Base-by-base conservation (phyloP, 2,888 invertebrate species). In the Buathra laborator region DNA sequence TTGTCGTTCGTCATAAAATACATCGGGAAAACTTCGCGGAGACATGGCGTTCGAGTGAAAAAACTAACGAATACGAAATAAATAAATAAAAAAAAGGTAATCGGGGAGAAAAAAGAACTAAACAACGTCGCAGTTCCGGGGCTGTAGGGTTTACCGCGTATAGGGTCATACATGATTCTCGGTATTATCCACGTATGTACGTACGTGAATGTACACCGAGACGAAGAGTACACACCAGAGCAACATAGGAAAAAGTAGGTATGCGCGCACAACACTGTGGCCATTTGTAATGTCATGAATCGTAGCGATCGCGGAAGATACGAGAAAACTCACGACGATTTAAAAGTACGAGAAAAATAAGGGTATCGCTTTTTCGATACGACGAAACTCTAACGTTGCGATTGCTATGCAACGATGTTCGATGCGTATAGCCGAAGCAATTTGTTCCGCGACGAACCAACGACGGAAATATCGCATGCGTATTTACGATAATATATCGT, bases 201-300 rank as follows among this genome's bases (percentile, higher is more conserved):
- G 66, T 43, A 29, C 24, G 46, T 43, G n/a, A 19, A 59, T 59
- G 44, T 3, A 10, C 43, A n/a, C 59, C 43, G 24, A 59, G 56
- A 72, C 43, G 44, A 59, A 72, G 5, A 24, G n/a, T 56, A 51
- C n/a, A 12, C 59, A 9, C n/a, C 29, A 44, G n/a, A 59, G 24
- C 24, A 59, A 5, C 37, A 37, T 37, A 9, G 19, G 48, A 68
- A 24, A 3, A 12, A 14, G 29, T 43, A 29, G 14, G 62, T 72
- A 62, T 37, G 48, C 9, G 56, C 32, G n/a, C 24, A 44, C 51
- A 43, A 44, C 51, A 43, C 14, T 66, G 53, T 81, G 43, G 74
- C 67, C 81, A 74, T 81, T 81, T 81, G 5, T 74, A 62, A 24
- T 1, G 75, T 62, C 24, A 68, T 67, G 80, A 81, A 80, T 59